Evolutionary conservation across 2,113 vertebrate species (phyloP), one percentile per base, ranked within the genome.

Genomic region (Climacteris rufus): DNA sequence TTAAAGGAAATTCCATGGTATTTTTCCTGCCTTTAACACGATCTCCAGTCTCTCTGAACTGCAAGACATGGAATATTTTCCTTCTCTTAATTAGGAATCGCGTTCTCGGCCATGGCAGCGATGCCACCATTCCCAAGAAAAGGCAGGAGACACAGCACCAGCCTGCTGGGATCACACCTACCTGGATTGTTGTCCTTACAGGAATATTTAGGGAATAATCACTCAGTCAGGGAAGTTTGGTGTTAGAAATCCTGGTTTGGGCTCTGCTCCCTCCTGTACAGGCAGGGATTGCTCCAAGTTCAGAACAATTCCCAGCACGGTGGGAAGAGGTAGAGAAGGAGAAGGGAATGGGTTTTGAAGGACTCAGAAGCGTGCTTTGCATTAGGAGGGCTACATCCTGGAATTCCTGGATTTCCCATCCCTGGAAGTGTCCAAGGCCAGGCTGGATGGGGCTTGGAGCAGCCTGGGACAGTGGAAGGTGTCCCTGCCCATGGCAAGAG

Each of bases 31-130:
- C 64, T 75, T 60, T 27, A 47, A 25, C 35, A 20, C 0, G 1
- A 45, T 23, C 81, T 31, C 15, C 56, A 66, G 45, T 0, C 57
- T 23, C 80, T 61, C 68, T 20, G 54, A 53, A 53, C 74, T 3
- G 22, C 50, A 25, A n/a, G 63, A 44, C 12, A 1, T 1, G 52
- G 24, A 27, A 33, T n/a, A 40, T 57, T 86, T 72, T 65, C 79
- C 70, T 68, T 8, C 47, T 37, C 44, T 40, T 76, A 11, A 11
- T 33, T 0, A 56, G 40, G 5, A 61, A 23, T 1, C 0, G 0
- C 35, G 2, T 27, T 33, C n/a, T 44, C 31, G 20, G 59, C 33
- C 5, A 0, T 4, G 21, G 39, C 35, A 37, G 44, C 0, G 17
- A n/a, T 23, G 45, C 47, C 12, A 4, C 13, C 57, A 2, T 7